Evolutionary conservation across 2,113 vertebrate species (phyloP).

Genomic region (Eolophus roseicapilla): DNA sequence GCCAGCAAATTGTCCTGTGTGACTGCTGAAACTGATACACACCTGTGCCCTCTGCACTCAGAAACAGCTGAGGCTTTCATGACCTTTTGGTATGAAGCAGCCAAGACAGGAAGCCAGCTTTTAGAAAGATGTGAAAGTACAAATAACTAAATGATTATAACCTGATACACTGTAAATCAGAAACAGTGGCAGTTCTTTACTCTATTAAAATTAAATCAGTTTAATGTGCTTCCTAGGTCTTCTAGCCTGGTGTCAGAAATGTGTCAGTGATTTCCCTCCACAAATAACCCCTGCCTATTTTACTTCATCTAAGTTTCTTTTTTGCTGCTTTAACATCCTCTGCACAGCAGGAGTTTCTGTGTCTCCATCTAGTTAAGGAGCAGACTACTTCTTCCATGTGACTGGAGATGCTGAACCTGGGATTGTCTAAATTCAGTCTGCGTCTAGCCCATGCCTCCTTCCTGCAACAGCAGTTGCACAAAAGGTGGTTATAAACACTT

Average conservation of each 20-base stretch:
- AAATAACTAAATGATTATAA: neutral
- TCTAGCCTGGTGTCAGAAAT: neutral
- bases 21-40: neutral
- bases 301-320: neutral
- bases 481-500: neutral
- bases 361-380: neutral
- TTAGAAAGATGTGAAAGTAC: neutral
- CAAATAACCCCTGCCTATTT: neutral
- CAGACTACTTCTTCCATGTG: neutral
- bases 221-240: neutral
- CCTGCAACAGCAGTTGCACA: neutral
- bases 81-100: neutral
- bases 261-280: neutral
- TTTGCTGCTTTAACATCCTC: neutral
- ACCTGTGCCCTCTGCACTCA: neutral
- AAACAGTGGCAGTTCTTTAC: neutral
- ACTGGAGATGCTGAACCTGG: rapidly evolving
- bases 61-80: neutral
- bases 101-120: neutral
- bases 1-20: neutral
- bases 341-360: neutral
- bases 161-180: neutral
- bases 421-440: neutral
- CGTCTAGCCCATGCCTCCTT: neutral
- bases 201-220: neutral